Evolutionary conservation across 2,113 vertebrate species (phyloP).

Genomic region (Muntiacus reevesi): DNA sequence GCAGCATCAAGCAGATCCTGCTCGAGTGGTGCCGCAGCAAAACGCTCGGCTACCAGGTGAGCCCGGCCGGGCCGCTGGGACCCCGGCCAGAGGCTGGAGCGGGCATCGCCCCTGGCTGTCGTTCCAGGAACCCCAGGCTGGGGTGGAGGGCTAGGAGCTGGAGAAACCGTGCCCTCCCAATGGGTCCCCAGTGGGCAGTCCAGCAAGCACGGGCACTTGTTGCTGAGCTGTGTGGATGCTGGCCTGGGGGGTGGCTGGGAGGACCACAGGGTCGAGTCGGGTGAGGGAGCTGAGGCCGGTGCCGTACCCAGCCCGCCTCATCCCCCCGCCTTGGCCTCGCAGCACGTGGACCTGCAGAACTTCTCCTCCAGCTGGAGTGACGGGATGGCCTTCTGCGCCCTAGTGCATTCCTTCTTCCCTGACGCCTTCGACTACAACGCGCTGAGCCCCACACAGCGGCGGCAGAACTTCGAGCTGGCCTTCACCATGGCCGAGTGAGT

Average conservation of each 20-base stretch:
- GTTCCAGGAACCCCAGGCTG: neutral
- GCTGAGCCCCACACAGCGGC: conserved; percentile 86
- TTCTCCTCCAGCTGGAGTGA: conserved; percentile 97
- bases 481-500: conserved; percentile 95
- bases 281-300: neutral
- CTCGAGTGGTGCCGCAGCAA: conserved; percentile 97
- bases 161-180: neutral
- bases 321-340: neutral
- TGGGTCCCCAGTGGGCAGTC: neutral
- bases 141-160: neutral
- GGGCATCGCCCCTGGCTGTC: accelerated
- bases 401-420: conserved; percentile 97
- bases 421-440: conserved; percentile 92
- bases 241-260: neutral
- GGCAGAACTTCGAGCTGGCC: conserved; percentile 92
- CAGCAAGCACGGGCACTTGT: neutral
- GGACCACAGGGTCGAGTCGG: neutral
- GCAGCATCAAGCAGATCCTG: conserved; percentile 95
- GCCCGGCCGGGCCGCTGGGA: neutral
- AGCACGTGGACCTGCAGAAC: conserved; percentile 97
- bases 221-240: neutral
- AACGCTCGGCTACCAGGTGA: conserved; percentile 94
- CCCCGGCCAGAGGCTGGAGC: accelerated
- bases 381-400: conserved; percentile 96
- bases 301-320: neutral